A percentile compares a stretch with the other conserved stretches of the same genome.
Evolutionary conservation across 2,888 invertebrate genomes (phyloP).

Genomic region (Belgica antarctica): DNA sequence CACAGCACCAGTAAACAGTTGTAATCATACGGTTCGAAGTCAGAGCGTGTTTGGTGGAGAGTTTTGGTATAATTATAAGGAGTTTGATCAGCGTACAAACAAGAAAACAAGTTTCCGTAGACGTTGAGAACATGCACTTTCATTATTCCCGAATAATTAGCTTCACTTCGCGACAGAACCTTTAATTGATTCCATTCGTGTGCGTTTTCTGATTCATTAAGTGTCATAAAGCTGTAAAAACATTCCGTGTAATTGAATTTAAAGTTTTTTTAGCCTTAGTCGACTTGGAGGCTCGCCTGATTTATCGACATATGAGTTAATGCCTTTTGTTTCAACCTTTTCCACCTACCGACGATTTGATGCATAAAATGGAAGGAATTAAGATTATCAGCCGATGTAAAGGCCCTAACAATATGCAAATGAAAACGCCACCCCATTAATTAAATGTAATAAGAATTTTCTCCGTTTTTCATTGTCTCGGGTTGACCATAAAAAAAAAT

Average conservation of each 20-base stretch:
- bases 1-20: slow-evolving; percentile 5
- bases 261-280: neutral
- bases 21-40: slow-evolving; percentile 1
- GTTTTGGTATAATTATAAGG: slow-evolving; percentile 12
- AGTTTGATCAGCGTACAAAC: slow-evolving; percentile 13
- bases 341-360: neutral
- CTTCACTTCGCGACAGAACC: slow-evolving; percentile 4
- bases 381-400: neutral
- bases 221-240: slow-evolving; percentile 33
- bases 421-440: slow-evolving; percentile 28
- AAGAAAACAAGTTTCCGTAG: slow-evolving; percentile 25
- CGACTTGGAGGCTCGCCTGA: neutral
- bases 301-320: neutral
- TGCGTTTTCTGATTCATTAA: slow-evolving; percentile 41
- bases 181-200: slow-evolving; percentile 34
- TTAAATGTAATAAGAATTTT: slow-evolving; percentile 25
- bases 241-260: slow-evolving; percentile 21
- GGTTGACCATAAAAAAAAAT: neutral
- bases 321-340: neutral
- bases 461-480: neutral
- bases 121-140: slow-evolving; percentile 26
- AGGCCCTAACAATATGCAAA: slow-evolving; percentile 31
- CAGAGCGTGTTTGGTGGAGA: neutral
- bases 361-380: slow-evolving; percentile 13
- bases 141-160: slow-evolving; percentile 21